Evolutionary conservation across 2,888 invertebrate species (phyloP).

Genomic region (Aplocera efformata): DNA sequence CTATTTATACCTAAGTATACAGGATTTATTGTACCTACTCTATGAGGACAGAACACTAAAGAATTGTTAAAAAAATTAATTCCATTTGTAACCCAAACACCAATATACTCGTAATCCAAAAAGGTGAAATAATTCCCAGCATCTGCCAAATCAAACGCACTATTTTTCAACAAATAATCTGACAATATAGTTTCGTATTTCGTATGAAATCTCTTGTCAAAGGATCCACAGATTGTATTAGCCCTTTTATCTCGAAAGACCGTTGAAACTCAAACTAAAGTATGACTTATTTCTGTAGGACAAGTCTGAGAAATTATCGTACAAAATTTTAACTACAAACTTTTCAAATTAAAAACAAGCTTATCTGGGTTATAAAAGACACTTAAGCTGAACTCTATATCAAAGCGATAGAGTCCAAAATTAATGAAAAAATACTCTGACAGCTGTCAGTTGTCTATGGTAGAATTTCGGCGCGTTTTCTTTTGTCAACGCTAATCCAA

Average conservation of each 20-base stretch:
- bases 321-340: too few species aligned
- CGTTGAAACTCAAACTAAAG: background rate
- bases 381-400: too few species aligned
- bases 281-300: too few species aligned
- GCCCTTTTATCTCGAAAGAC: slow-evolving; percentile 7
- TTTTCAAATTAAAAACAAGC: too few species aligned
- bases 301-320: too few species aligned
- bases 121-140: slow-evolving; percentile 6
- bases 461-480: slow-evolving; percentile 28
- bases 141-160: too few species aligned
- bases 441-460: slow-evolving; percentile 5
- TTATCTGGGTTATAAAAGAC: too few species aligned
- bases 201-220: slow-evolving; percentile 13
- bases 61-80: too few species aligned
- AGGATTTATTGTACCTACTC: too few species aligned
- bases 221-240: background rate
- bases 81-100: background rate
- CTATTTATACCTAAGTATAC: too few species aligned
- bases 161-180: slow-evolving; percentile 8
- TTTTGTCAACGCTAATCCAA: slow-evolving; percentile 44
- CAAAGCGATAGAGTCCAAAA: slow-evolving; percentile 1
- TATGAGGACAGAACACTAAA: too few species aligned
- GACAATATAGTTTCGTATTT: slow-evolving; percentile 8
- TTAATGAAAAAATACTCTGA: background rate
- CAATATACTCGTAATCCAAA: slow-evolving; percentile 7